Evolutionary conservation across 2,797 vertebrate species (phyloP).

Genomic region (Cyprinella venusta): DNA sequence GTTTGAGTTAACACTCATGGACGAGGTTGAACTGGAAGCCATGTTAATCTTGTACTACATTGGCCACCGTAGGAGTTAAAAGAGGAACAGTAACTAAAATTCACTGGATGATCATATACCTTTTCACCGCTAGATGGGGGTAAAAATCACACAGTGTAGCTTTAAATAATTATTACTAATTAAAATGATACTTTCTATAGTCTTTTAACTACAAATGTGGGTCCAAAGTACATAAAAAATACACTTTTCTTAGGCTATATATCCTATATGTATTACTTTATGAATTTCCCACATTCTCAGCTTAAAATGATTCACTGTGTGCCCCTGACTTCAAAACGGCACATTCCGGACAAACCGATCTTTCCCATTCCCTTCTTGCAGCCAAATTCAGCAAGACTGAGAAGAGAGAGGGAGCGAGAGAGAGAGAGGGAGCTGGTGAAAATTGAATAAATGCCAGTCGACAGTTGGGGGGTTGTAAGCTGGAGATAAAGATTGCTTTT

Average conservation of each 20-base stretch:
- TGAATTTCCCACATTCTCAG: background rate
- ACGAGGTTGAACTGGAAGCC: no score
- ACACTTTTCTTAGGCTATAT: background rate
- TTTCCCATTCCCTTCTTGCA: conserved; percentile 18
- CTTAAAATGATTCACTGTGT: background rate
- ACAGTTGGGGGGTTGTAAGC: conserved; percentile 58
- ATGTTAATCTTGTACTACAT: no score
- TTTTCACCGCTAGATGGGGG: no score
- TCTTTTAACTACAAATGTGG: background rate
- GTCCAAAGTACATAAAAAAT: background rate
- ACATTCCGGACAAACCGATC: conserved; percentile 16
- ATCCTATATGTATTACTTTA: no score
- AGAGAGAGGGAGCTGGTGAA: conserved; percentile 54
- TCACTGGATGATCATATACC: no score
- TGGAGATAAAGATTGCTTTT: conserved; percentile 78
- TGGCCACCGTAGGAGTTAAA: no score
- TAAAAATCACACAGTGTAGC: no score
- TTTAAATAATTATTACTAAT: background rate
- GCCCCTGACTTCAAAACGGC: conserved; percentile 5
- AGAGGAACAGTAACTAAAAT: no score
- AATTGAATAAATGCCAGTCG: conserved; percentile 64
- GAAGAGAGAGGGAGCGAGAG: conserved; percentile 69
- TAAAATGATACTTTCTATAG: background rate
- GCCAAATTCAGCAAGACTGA: conserved; percentile 26
- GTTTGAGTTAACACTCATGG: no score